Percentiles rank a stretch among this genome's conserved stretches.
Evolutionary conservation across 1,140 invertebrate species (phyloP).

Genomic region (Holcopasites calliopsidis): DNA sequence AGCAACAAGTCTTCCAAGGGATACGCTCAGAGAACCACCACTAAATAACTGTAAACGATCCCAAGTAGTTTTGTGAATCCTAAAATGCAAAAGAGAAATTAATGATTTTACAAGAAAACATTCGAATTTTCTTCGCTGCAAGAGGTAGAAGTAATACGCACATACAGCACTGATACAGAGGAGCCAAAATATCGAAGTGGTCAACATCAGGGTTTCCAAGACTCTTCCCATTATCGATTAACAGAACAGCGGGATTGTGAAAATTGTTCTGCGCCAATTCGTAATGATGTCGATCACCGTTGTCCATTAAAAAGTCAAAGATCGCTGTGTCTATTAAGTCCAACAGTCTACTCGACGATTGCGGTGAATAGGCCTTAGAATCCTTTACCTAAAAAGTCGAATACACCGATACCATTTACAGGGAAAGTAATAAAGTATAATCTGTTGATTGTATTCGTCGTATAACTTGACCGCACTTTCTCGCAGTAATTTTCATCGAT

Average conservation of each 20-base stretch:
- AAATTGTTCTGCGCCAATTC: constrained; percentile 84
- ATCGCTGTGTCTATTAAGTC: constrained; percentile 93
- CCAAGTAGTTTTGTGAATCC: constrained; percentile 85
- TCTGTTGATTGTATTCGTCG: neutral
- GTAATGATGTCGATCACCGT: constrained; percentile 96
- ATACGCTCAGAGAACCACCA: constrained; percentile 82
- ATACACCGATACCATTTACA: neutral
- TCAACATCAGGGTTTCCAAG: constrained; percentile 92
- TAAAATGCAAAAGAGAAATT: constrained; percentile 75
- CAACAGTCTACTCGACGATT: constrained; percentile 83
- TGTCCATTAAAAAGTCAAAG: constrained; percentile 96
- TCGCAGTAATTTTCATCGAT: constrained; percentile 88
- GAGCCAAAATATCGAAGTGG: constrained; percentile 92
- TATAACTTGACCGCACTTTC: constrained; percentile 50
- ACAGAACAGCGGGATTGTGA: constrained; percentile 85
- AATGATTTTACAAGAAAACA: neutral
- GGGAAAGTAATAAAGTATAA: neutral
- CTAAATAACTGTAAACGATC: constrained; percentile 85
- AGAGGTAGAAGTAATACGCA: constrained; percentile 84
- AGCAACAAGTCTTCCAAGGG: constrained; percentile 78
- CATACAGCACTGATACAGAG: constrained; percentile 95
- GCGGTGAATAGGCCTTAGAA: constrained; percentile 71
- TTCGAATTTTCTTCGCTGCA: neutral
- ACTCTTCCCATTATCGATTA: constrained; percentile 97
- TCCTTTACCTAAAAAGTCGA: constrained; percentile 69